Evolutionary conservation across 2,888 invertebrate genomes (phyloP), one percentile per base, ranked within the genome.

Genomic region (Zaprionus bogoriensis): DNA sequence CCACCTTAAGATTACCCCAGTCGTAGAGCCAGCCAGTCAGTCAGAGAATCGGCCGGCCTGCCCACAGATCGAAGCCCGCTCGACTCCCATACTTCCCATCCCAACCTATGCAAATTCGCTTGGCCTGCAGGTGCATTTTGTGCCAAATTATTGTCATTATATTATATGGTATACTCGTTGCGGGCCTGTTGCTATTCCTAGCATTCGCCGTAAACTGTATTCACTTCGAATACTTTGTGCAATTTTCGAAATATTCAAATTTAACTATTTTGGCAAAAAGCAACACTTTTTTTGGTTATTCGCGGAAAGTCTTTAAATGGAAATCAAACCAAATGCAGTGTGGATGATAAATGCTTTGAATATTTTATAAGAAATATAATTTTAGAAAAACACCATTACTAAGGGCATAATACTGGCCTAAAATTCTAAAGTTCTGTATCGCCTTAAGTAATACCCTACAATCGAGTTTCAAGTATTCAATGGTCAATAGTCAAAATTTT

Each of bases 141-240:
- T 78, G 63, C 60, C 76, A 82, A 85, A 85, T 85, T 87, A 87
- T 85, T 85, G 72, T 87, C 81, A 87, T 86, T 87, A 84, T 70
- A 75, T 66, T 58, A 38, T 51, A 66, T 42, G 27, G 41, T 23
- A 67, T 60, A 61, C 66, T 63, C 63, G 66, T 64, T 73, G 65
- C 48, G 58, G 22, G 62, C 38, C 55, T 71, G 57, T 46, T 68
- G 62, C 42, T 47, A 66, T 54, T 42, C 42, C 32, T n/a, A n/a
- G n/a, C 28, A 25, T 44, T 45, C 47, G n/a, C 5, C 22, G 4
- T 22, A 22, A 20, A 32, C 19, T 36, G 19, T 32, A 41, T 48
- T 46, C 47, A 53, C 53, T 45, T 50, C 25, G 20, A 9, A 9
- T 10, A 14, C 2, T 36, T 32, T 32, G 5, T 17, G 9, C 17